Base-by-base conservation (phyloP, 2,113 vertebrate species). In the Coregonus clupeaformis region DNA sequence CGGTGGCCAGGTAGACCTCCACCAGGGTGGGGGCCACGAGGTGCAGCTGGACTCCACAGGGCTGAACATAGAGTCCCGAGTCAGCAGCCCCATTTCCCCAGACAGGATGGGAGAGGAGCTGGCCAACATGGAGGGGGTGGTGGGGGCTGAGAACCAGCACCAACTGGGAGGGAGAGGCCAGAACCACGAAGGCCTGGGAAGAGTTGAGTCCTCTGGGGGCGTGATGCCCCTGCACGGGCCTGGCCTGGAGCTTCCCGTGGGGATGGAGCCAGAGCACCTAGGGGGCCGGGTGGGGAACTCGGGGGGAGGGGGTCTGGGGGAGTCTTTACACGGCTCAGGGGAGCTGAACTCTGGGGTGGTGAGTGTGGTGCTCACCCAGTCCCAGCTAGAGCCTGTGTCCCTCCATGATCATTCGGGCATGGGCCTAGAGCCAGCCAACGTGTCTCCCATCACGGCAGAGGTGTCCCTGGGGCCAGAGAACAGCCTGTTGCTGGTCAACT, bases 71-170 rank as follows among this genome's bases (percentile, higher is more conserved):
- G 96, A 98, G 86, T 98, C 84, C 69, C 94, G 96, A 7, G 96
- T 98, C 13, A 96, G 94, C 88, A 99, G 97, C 88, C 97, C 97
- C 52, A 97, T 99, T 86, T 96, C 97, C 2, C 93, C 95, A 0
- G 96, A 99, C 18, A 91, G 94, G 6, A 98, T 98, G 94, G 86
- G 95, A 0, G 97, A 98, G 70, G 96, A 98, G 74, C 83, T 93
- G 80, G 90, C 89, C 11, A 89, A 92, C 0, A 98, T 99, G 95
- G 96, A 97, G 0, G 92, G 95, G 16, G 92, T 95, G 0, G 97
- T 97, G 45, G 92, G 95, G 0, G 87, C 92, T 9, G 97, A 98
- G 73, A 91, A 92, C 25, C 88, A 95, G 1, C 96, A 95, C 84
- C 94, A 96, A 80, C 86, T 91, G 9, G 92, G 95, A 0, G 92